These are phyloP conservation scores for Hycleus phaleratus DNA, from an alignment of 1,140 invertebrate genomes.

Conservation along the genomic window DNA sequence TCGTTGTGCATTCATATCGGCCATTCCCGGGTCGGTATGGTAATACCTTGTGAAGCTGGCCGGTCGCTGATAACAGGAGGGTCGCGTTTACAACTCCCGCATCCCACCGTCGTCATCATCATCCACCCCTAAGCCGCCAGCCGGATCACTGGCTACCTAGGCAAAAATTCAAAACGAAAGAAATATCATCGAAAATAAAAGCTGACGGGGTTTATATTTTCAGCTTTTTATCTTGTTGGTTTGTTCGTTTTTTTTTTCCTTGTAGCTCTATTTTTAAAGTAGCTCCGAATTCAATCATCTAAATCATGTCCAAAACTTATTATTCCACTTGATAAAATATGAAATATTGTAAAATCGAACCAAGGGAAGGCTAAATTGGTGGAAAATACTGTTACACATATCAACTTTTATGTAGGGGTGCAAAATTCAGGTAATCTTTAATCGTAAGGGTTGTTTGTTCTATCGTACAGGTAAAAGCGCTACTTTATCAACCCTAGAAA, in stretches of 20 bases:
- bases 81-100: conserved; percentile 25
- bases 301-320: conserved; percentile 19
- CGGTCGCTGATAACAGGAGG: conserved; percentile 41
- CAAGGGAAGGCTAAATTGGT: conserved; percentile 10
- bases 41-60: conserved; percentile 39
- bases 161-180: not conserved
- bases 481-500: no score
- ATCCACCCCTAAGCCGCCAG: conserved; percentile 16
- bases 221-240: no score
- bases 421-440: not conserved
- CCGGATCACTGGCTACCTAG: conserved; percentile 10
- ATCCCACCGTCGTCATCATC: no score
- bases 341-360: conserved; percentile 15
- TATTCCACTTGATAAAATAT: conserved; percentile 19
- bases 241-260: no score
- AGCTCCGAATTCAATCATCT: conserved; percentile 7
- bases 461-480: no score
- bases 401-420: conserved; percentile 5
- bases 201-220: no score
- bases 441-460: no score
- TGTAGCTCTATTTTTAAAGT: no score
- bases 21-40: conserved; percentile 39
- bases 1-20: conserved; percentile 30
- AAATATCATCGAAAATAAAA: no score
- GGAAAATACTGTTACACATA: conserved; percentile 18